A percentile compares a stretch with the other conserved stretches of the same genome.
Evolutionary conservation across 2,113 vertebrate genomes (phyloP).

Genomic region (Perca fluviatilis): DNA sequence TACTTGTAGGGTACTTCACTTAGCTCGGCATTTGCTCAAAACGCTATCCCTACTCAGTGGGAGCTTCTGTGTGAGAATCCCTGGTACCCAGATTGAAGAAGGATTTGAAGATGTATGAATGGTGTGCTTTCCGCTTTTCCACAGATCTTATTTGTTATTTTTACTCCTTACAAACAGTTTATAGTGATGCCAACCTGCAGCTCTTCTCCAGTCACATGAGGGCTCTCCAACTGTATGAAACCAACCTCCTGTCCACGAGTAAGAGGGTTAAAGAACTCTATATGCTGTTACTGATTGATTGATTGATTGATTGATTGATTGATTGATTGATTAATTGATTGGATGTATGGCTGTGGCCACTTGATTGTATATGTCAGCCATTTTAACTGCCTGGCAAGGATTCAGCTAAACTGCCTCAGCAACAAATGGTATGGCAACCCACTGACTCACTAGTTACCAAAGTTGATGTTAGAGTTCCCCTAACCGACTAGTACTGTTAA

Average conservation of each 20-base stretch:
- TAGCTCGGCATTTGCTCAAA: slow-evolving; percentile 40
- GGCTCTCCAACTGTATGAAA: not conserved
- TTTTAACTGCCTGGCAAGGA: slow-evolving; percentile 31
- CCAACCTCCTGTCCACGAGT: slow-evolving; percentile 6
- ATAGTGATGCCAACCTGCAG: slow-evolving; percentile 1
- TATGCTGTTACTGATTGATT: slow-evolving; percentile 37
- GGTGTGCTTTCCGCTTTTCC: slow-evolving; percentile 11
- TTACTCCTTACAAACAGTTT: not conserved
- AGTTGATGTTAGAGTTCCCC: slow-evolving; percentile 64
- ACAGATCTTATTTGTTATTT: not conserved
- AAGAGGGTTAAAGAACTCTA: slow-evolving; percentile 21
- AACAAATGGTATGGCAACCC: slow-evolving; percentile 4
- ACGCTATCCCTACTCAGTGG: slow-evolving; percentile 42
- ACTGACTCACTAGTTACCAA: slow-evolving; percentile 78
- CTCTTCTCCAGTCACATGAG: slow-evolving; percentile 15
- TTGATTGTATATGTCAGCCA: slow-evolving; percentile 53
- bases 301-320: not conserved
- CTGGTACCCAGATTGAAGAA: slow-evolving; percentile 37
- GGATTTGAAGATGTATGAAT: not conserved
- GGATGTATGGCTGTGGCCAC: slow-evolving; percentile 32
- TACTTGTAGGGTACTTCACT: slow-evolving; percentile 50
- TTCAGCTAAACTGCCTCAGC: slow-evolving; percentile 20
- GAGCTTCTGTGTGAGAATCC: slow-evolving; percentile 70
- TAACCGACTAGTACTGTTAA: slow-evolving; percentile 71
- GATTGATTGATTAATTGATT: not conserved